Evolutionary conservation across 2,797 vertebrate species (phyloP).

Genomic region (Sebastiscus tertius): DNA sequence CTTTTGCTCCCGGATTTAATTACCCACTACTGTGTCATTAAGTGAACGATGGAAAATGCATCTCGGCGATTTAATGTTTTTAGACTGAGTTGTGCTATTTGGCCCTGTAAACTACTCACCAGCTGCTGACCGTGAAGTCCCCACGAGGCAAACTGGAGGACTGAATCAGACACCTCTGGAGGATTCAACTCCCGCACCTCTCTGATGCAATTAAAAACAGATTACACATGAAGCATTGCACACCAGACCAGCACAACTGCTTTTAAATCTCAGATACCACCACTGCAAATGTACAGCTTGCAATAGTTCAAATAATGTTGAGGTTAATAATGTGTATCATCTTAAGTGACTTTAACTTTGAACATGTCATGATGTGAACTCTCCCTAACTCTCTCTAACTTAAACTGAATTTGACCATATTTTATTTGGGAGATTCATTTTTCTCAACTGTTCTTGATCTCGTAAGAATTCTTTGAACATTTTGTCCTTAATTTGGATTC

Average conservation of each 20-base stretch:
- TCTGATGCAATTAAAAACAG: slow-evolving; percentile 42
- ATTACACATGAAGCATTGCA: not conserved
- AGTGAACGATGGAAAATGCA: not conserved
- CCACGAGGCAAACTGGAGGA: slow-evolving; percentile 85
- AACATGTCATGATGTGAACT: no score
- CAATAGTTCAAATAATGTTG: not conserved
- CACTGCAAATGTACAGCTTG: not conserved
- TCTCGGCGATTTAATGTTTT: not conserved
- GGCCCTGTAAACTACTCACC: slow-evolving; percentile 63
- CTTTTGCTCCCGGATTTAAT: not conserved
- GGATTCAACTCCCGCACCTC: slow-evolving; percentile 83
- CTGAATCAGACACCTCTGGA: slow-evolving; percentile 80
- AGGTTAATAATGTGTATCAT: not conserved
- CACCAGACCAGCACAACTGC: not conserved
- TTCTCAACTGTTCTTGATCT: not conserved
- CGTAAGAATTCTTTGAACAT: not conserved
- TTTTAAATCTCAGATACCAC: not conserved
- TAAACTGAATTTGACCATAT: not conserved
- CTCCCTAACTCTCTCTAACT: not conserved
- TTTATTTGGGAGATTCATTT: not conserved
- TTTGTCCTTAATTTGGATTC: not conserved
- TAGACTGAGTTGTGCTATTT: not conserved
- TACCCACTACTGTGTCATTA: not conserved
- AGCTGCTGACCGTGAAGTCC: slow-evolving; percentile 80
- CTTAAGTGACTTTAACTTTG: not conserved